Conservation (phyloP, 2,113 vertebrate species). For the Peromyscus californicus region DNA sequence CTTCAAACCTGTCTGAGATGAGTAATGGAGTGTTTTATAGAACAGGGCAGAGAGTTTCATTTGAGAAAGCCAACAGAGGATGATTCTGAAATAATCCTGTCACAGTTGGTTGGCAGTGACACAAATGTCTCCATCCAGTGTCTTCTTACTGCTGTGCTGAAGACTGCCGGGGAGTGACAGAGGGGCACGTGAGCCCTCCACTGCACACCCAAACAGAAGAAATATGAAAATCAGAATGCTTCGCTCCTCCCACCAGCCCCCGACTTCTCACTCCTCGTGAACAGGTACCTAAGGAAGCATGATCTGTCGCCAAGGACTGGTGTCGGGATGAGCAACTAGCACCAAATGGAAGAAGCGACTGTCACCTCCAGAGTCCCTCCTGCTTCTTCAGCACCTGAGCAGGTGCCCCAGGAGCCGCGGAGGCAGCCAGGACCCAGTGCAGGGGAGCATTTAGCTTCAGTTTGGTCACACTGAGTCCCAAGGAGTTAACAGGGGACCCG, state of each 20-base stretch:
- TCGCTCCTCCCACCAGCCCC: background rate
- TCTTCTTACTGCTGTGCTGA: conserved; percentile 54
- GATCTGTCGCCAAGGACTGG: background rate
- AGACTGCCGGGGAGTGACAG: background rate
- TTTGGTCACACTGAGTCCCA: background rate
- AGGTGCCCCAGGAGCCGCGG: background rate
- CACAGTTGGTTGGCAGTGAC: conserved; percentile 57
- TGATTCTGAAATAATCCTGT: conserved; percentile 70
- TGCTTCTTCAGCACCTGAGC: background rate
- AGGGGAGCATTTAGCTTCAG: background rate
- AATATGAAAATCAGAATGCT: conserved; percentile 42
- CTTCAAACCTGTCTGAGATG: conserved; percentile 10
- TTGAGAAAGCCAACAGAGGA: conserved; percentile 61
- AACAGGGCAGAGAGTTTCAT: conserved; percentile 50
- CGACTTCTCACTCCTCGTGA: conserved; percentile 6
- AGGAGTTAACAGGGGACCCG: background rate
- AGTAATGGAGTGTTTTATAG: conserved; percentile 62
- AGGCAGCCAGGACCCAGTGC: background rate
- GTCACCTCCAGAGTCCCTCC: background rate
- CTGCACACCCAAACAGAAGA: conserved; percentile 53
- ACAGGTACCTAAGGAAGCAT: background rate
- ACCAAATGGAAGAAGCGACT: background rate
- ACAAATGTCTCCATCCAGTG: background rate
- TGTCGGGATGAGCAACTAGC: background rate
- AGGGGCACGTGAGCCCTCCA: conserved; percentile 3